Evolutionary conservation across 2,113 vertebrate genomes (phyloP).

Genomic region (Apaloderma vittatum): DNA sequence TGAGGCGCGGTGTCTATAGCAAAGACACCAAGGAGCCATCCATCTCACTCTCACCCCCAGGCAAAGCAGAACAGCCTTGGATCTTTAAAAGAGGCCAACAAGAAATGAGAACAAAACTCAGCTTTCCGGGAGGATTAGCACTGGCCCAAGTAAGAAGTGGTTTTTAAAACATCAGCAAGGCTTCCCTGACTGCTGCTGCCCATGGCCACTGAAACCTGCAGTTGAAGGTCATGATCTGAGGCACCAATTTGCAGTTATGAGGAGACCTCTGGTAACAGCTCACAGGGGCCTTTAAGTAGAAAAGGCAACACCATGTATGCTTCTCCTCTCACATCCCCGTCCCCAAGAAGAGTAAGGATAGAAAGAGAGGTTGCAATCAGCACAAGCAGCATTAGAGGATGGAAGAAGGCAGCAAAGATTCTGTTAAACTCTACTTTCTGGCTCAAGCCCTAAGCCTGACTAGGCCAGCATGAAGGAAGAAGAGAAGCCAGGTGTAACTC

Average conservation of each 20-base stretch:
- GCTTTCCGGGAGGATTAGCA: conserved; percentile 1
- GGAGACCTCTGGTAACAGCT: not conserved
- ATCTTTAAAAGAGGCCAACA: not conserved
- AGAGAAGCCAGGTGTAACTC: not conserved
- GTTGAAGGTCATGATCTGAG: not conserved
- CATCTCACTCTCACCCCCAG: not conserved
- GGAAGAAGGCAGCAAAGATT: not conserved
- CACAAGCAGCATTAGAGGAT: not conserved
- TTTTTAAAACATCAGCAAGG: not conserved
- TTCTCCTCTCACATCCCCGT: not conserved
- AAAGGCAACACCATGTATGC: rapidly evolving
- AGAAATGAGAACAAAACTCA: not conserved
- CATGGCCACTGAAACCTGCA: not conserved
- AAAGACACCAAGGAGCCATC: conserved; percentile 38
- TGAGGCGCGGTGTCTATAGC: not conserved
- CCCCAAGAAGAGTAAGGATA: not conserved
- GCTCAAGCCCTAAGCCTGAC: not conserved
- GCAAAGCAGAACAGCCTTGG: conserved; percentile 15
- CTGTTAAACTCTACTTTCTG: rapidly evolving
- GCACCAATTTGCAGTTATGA: rapidly evolving
- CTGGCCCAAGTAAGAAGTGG: not conserved
- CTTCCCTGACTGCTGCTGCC: not conserved
- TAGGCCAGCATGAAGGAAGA: not conserved
- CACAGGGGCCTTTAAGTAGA: not conserved
- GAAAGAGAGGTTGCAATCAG: not conserved